phyloP scores from a whole-genome alignment of 2,888 invertebrate species.

The Pterobdella sp. region DNA sequence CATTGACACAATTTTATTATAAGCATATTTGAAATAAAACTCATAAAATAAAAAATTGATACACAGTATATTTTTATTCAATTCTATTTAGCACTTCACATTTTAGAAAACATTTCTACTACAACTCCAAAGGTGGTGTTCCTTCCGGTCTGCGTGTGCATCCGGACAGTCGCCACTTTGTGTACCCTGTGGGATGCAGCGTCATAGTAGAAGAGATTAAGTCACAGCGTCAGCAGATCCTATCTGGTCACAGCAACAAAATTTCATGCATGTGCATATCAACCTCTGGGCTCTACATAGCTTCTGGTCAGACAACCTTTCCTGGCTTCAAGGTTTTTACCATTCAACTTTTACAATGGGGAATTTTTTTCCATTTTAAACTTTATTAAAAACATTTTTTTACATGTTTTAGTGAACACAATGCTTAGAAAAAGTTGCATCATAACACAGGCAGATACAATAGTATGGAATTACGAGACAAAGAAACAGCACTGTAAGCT shows the following conservation, averaged over 20 bases:
- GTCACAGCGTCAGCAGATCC: conserved; percentile 43
- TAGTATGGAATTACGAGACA: conserved; percentile 74
- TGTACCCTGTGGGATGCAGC: conserved; percentile 52
- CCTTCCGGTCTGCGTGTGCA: conserved; percentile 48
- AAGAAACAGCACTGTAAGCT: conserved; percentile 62
- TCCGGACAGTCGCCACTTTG: conserved; percentile 48
- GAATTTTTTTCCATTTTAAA: conserved; percentile 26
- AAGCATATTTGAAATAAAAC: too few relatives aligned
- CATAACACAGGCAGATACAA: conserved; percentile 62
- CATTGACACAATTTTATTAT: too few relatives aligned
- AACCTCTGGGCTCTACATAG: conserved; percentile 66
- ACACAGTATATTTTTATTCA: background rate
- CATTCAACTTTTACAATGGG: conserved; percentile 10
- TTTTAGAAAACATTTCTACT: background rate
- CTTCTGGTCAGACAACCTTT: conserved; percentile 81
- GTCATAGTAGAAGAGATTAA: conserved; percentile 50
- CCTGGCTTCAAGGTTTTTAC: conserved; percentile 72
- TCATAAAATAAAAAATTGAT: background rate
- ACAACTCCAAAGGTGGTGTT: conserved; percentile 33
- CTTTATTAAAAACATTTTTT: background rate
- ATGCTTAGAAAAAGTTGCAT: background rate
- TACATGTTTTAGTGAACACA: background rate
- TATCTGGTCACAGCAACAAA: conserved; percentile 51
- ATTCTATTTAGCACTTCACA: too few relatives aligned
- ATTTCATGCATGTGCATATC: conserved; percentile 57